Evolutionary conservation across 2,113 vertebrate genomes (phyloP).

Genomic region (Motacilla tschutschensis): DNA sequence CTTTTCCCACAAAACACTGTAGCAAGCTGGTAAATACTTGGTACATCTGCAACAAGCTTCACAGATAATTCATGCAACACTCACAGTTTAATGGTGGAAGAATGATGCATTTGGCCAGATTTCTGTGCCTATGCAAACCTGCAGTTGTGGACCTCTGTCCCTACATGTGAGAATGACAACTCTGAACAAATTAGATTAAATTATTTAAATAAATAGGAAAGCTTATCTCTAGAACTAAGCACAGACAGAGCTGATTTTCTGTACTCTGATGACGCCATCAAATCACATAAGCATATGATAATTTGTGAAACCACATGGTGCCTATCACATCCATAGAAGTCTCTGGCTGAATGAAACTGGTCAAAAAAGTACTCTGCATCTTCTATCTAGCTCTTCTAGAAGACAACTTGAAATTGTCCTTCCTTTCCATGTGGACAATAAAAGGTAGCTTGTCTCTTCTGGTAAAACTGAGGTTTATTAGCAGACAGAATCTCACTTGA

Average conservation of each 20-base stretch:
- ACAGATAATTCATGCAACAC: not conserved
- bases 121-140: not conserved
- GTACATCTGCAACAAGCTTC: not conserved
- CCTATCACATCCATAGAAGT: not conserved
- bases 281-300: not conserved
- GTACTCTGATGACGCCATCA: not conserved
- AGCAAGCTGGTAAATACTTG: not conserved
- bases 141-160: not conserved
- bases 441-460: not conserved
- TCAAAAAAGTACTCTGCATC: not conserved
- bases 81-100: not conserved
- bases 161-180: not conserved
- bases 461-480: not conserved
- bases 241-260: not conserved
- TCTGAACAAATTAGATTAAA: not conserved
- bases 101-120: not conserved
- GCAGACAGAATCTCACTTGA: not conserved
- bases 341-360: not conserved
- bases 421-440: not conserved
- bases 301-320: not conserved
- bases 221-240: not conserved
- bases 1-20: not conserved
- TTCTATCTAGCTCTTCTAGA: not conserved
- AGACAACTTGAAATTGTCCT: fast-evolving
- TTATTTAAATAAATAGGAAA: not conserved